Percentiles rank a stretch among this genome's conserved stretches.
phyloP scores from a whole-genome alignment of 2,888 invertebrate genomes.

The Campaea margaritaria region DNA sequence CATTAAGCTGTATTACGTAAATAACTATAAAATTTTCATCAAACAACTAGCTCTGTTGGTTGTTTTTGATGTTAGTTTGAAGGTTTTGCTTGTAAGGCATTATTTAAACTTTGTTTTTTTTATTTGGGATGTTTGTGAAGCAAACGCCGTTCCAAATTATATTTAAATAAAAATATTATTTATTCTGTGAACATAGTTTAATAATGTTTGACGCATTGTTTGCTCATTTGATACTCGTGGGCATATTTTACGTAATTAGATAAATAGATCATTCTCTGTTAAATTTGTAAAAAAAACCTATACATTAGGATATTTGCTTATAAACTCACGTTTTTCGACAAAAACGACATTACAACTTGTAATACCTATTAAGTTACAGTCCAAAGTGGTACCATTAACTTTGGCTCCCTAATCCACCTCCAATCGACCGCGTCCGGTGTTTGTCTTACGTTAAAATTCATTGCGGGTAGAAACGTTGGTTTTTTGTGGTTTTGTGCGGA shows the following conservation, averaged over 20 bases:
- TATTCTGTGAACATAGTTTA: background rate
- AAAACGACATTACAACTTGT: background rate
- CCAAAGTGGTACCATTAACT: background rate
- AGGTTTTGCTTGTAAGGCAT: background rate
- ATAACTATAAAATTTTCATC: background rate
- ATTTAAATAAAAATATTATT: too few relatives aligned
- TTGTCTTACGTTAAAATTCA: slow-evolving; percentile 50
- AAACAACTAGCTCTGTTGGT: background rate
- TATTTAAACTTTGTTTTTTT: too few relatives aligned
- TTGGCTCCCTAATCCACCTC: slow-evolving; percentile 11
- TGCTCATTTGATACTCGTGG: too few relatives aligned
- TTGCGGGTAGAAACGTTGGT: slow-evolving; percentile 39
- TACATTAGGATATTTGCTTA: too few relatives aligned
- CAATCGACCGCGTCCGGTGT: slow-evolving; percentile 31
- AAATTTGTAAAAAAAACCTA: too few relatives aligned
- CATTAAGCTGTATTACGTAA: background rate
- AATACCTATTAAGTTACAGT: background rate
- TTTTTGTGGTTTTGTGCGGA: slow-evolving; percentile 24
- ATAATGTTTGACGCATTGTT: background rate
- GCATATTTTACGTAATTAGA: too few relatives aligned
- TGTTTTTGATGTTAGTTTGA: background rate
- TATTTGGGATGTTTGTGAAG: background rate
- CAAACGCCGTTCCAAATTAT: background rate
- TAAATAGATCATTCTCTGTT: too few relatives aligned
- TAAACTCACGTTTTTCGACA: background rate